Percentiles rank a stretch among this genome's conserved stretches.
These are phyloP conservation scores for Pandion haliaetus DNA, from an alignment of 2,113 vertebrate genomes.

Conservation along the genomic window DNA sequence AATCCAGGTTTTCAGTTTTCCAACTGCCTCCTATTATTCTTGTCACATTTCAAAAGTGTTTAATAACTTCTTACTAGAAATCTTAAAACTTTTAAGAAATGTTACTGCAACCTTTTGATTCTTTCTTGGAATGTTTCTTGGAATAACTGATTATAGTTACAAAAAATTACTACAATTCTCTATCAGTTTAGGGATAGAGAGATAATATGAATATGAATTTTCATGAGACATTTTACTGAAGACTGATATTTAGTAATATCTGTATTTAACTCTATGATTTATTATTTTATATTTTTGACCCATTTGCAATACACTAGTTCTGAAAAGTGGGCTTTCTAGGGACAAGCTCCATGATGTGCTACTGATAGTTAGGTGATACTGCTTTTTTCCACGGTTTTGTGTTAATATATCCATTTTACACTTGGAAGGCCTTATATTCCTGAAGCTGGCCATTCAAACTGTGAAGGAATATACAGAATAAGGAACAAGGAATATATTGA, in stretches of 20 bases:
- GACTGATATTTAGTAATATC: not conserved
- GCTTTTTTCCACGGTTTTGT: not conserved
- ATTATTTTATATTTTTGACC: not conserved
- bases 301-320: not conserved
- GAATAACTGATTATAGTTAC: not conserved
- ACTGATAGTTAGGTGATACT: not conserved
- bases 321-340: not conserved
- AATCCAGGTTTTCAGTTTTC: not conserved
- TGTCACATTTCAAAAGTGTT: not conserved
- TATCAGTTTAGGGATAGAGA: not conserved
- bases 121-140: not conserved
- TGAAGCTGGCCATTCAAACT: not conserved
- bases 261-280: not conserved
- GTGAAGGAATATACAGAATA: not conserved
- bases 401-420: not conserved
- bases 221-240: not conserved
- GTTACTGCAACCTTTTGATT: not conserved
- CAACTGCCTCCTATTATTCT: not conserved
- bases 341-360: not conserved
- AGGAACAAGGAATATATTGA: not conserved
- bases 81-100: not conserved
- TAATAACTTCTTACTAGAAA: not conserved
- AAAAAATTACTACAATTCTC: not conserved
- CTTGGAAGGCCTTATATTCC: not conserved
- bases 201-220: not conserved